Evolutionary conservation across 2,888 invertebrate genomes (phyloP), one percentile per base, ranked within the genome.

Genomic region (Drosophila acutilabella): DNA sequence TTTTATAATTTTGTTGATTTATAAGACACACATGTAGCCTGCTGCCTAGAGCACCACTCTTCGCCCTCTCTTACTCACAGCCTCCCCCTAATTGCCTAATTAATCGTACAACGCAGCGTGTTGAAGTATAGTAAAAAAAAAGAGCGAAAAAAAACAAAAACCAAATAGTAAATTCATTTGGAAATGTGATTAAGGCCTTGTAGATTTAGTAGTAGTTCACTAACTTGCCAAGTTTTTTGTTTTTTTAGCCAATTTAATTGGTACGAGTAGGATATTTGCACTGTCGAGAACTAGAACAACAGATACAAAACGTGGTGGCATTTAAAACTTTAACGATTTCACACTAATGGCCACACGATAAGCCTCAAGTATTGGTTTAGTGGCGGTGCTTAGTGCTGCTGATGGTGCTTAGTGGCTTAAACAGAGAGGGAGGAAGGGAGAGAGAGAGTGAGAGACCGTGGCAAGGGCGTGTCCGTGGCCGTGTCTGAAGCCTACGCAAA

Each of bases 251-350:
- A 82, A 71, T 88, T 88, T 83, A 83, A 83, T 88, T 83, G 83
- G 83, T 69, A 71, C 41, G 66, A 82, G 74, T 67, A 71, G 44
- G 66, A 82, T 85, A 88, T 81, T 88, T 67, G 74, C 60, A 70
- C 51, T 41, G 67, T 48, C 64, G 44, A 64, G 60, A 79, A 78
- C 64, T 71, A 68, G 68, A 79, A 74, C 75, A 74, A 56, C 70
- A 62, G 68, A 75, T 68, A 62, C 64, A 64, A 75, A 81, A 85
- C 82, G 89, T 82, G 86, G 79, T 86, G 87, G 89, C 83, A 83
- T 88, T 83, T 88, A 80, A 86, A 78, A 74, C 74, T 69, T 86
- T 86, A 88, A 83, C 83, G 87, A 83, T 83, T 82, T 80, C 89
- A 68, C 83, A 88, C 87, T 83, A 83, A 88, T 88, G 89, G 80